Percentiles rank a stretch among this genome's conserved stretches.
Evolutionary conservation across 1,140 invertebrate genomes (phyloP).

Genomic region (Gryon sp.): DNA sequence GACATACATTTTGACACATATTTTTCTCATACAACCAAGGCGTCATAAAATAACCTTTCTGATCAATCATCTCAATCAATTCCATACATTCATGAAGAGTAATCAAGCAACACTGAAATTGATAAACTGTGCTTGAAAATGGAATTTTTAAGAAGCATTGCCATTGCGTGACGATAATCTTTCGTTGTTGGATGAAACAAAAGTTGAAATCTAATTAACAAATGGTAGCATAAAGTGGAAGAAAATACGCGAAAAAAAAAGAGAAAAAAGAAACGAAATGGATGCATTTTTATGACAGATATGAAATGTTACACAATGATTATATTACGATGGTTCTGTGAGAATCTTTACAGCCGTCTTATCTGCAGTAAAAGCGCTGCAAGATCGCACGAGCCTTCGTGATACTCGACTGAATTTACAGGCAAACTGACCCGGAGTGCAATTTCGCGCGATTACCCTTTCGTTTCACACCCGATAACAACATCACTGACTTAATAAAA

Average conservation of each 20-base stretch:
- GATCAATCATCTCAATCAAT: too few relatives aligned
- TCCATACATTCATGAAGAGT: too few relatives aligned
- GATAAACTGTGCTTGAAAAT: too few relatives aligned
- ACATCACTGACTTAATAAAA: too few relatives aligned
- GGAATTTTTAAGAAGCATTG: constrained; percentile 11
- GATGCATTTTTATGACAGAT: constrained; percentile 5
- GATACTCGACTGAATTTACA: constrained; percentile 36
- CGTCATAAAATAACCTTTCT: too few relatives aligned
- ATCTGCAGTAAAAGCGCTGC: constrained; percentile 48
- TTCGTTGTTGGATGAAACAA: constrained; percentile 28
- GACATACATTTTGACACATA: not conserved
- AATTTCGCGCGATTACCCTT: constrained; percentile 31
- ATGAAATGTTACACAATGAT: constrained; percentile 48
- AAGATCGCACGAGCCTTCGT: constrained; percentile 32
- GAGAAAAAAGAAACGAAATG: constrained; percentile 47
- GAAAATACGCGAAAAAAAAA: constrained; percentile 41
- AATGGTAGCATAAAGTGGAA: constrained; percentile 19
- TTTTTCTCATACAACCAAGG: not conserved
- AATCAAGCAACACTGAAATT: too few relatives aligned
- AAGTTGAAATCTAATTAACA: constrained; percentile 46
- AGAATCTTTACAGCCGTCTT: constrained; percentile 54
- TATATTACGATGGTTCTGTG: constrained; percentile 53
- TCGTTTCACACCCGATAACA: constrained; percentile 40
- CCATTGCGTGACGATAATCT: constrained; percentile 35
- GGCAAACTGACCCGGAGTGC: constrained; percentile 40